These are phyloP conservation scores for Coleophora deauratella DNA, from an alignment of 2,888 invertebrate species.

Conservation along the genomic window DNA sequence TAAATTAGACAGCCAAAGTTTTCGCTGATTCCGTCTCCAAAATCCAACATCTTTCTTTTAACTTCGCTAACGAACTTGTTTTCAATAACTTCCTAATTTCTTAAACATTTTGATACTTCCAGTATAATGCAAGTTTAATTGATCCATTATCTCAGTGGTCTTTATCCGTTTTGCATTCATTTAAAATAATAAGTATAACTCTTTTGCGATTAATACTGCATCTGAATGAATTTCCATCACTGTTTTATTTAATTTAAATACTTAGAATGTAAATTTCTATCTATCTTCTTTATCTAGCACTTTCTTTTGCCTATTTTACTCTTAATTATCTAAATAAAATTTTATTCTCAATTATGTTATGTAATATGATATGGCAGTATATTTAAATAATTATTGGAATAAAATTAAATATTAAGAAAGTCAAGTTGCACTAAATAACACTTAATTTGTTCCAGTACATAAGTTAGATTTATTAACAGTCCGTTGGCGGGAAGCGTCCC, in stretches of 20 bases:
- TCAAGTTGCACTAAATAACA: slow-evolving; percentile 60
- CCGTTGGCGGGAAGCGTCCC: slow-evolving; percentile 51
- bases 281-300: slow-evolving; percentile 35
- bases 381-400: slow-evolving; percentile 22
- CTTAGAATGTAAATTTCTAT: slow-evolving; percentile 43
- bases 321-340: slow-evolving; percentile 24
- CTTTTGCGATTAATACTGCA: slow-evolving; percentile 41
- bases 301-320: slow-evolving; percentile 56
- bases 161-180: slow-evolving; percentile 47
- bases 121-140: slow-evolving; percentile 37
- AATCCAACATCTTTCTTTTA: slow-evolving; percentile 46
- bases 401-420: slow-evolving; percentile 36
- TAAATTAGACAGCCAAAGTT: slow-evolving; percentile 19
- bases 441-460: slow-evolving; percentile 41
- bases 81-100: slow-evolving; percentile 47
- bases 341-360: no score
- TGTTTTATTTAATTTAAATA: slow-evolving; percentile 30
- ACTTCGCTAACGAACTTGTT: slow-evolving; percentile 52
- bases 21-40: slow-evolving; percentile 10
- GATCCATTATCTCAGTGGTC: slow-evolving; percentile 38
- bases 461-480: slow-evolving; percentile 49
- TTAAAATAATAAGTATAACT: no score
- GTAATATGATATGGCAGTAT: no score
- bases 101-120: no score
- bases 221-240: slow-evolving; percentile 30